Evolutionary conservation across 1,140 invertebrate genomes (phyloP), one percentile per base, ranked within the genome.

Genomic region (Harpegnathos saltator): DNA sequence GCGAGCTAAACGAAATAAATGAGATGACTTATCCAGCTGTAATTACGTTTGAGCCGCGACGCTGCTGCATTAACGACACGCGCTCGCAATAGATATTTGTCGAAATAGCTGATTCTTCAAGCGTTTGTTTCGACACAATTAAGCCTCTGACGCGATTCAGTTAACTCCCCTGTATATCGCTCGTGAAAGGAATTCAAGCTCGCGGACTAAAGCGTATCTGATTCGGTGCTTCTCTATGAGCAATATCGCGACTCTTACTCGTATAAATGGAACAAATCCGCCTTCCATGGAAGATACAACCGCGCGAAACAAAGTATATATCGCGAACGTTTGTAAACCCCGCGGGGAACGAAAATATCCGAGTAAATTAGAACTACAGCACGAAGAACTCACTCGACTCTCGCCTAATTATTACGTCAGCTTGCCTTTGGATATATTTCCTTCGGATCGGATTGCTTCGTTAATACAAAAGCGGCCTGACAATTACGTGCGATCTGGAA

Each of bases 101-200:
- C 4, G 9, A 69, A 52, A 22, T 52, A 52, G 68, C 11, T 54
- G 1, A 54, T 71, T 71, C 48, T 54, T 52, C 68, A 54, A 29
- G 17, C 29, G 52, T 17, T 24, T 71, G 2, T 71, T 71, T 71
- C 26, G n/a, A 54, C n/a, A 71, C 50, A 29, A 71, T 71, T 54
- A 54, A 71, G 5, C 24, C 54, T 4, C 26, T 17, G 48, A 54
- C 50, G 17, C 68, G 17, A 54, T 71, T 26, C 17, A n/a, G 24
- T 54, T 54, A 29, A 7, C n/a, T 52, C 48, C 17, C 44, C 24
- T 54, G 5, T 69, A 17, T 44, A 26, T 68, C 7, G 38, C 38
- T 44, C 38, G 38, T 44, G 38, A 44, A 44, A 44, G 38, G 63
- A 66, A 52, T 52, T 15, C 65, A 68, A 33, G 5, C 5, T 44